Percentiles rank a stretch among this genome's conserved stretches.
Evolutionary conservation across 2,888 invertebrate species (phyloP).

Genomic region (Archaeoteleia sp.): DNA sequence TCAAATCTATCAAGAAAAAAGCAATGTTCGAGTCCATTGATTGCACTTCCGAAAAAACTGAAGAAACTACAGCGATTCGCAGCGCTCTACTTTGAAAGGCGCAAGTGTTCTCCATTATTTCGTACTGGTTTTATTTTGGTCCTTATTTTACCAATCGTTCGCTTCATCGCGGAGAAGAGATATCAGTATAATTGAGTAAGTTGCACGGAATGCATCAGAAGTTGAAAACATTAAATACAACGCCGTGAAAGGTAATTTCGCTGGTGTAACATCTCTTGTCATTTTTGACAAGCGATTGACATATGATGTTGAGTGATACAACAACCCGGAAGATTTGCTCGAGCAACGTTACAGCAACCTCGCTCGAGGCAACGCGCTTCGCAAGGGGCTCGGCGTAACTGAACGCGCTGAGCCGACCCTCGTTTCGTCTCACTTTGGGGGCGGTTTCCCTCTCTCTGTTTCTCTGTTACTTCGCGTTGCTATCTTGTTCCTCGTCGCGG

Average conservation of each 20-base stretch:
- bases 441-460: conserved; percentile 30
- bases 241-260: no score
- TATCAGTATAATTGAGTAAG: no score
- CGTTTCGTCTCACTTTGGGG: conserved; percentile 53
- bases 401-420: conserved; percentile 66
- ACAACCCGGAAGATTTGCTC: not conserved
- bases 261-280: not conserved
- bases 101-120: not conserved
- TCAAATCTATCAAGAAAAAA: not conserved
- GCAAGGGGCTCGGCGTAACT: conserved; percentile 75
- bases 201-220: no score
- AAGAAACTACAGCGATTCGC: not conserved
- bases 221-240: no score
- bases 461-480: conserved; percentile 43
- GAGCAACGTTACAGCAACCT: conserved; percentile 51
- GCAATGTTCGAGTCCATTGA: not conserved
- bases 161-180: no score
- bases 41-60: not conserved
- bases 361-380: conserved; percentile 68
- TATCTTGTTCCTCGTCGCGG: conserved; percentile 41
- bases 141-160: no score
- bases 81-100: not conserved
- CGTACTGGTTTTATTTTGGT: not conserved
- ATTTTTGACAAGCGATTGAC: not conserved
- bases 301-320: not conserved